Evolutionary conservation across 2,888 invertebrate genomes (phyloP), one percentile per base, ranked within the genome.

Genomic region (Oxystoma pomonae): DNA sequence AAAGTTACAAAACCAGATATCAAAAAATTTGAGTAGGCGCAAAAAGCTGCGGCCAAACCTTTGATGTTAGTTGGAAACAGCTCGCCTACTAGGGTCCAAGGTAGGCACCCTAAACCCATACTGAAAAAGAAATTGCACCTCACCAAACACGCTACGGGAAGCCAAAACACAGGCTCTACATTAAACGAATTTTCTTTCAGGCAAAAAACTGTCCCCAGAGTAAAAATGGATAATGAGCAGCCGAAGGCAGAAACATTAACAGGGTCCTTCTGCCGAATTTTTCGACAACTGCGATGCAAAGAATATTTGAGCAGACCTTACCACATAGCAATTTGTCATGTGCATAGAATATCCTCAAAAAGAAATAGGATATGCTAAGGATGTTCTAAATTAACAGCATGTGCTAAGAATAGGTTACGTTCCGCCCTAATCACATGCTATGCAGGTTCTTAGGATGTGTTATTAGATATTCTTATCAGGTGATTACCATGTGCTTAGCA

Each of bases 1-100:
- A 88, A 87, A 0, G 92, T 91, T 21, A 91, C 86, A n/a, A 92
- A 70, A 77, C 92, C 92, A 0, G 88, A 89, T 2, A 90, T 78
- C 0, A 82, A 70, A 90, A 92, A 92, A 71, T 91, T 92, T 63
- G 88, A 84, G 21, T 89, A 87, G 0, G 92, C 90, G 0, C 90
- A 89, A 1, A 93, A 82, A 0, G 90, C 87, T 0, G 90, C 87
- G 3, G 68, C 68, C 63, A 88, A 84, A 52, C 70, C 71, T 62
- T 72, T 72, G 5, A 72, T 68, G 69, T 91, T 89, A 0, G 88
- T 81, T 20, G 94, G 88, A 76, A 94, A 87, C 79, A 93, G 85
- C 77, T 93, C 93, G 0, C 90, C 88, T 83, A 92, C 87, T 20
- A 93, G 86, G 0, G 72, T 71, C 65, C 70, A 73, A 0, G 74